Evolutionary conservation across 2,797 vertebrate species (phyloP).

Genomic region (Salarias fasciatus): DNA sequence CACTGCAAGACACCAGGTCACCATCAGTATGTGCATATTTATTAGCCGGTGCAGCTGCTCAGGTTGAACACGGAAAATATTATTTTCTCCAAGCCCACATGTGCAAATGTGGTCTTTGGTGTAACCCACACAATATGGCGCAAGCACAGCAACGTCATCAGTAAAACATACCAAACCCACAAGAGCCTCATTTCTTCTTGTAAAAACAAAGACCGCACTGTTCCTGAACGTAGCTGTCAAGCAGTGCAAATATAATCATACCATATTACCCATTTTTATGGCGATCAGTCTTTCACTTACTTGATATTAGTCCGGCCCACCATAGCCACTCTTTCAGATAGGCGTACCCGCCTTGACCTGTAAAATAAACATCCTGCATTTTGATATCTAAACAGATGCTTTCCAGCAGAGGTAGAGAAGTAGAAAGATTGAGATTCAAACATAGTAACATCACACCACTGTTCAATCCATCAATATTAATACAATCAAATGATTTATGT

Average conservation of each 20-base stretch:
- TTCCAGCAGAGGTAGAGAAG: too few species aligned
- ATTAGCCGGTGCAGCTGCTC: conserved; percentile 12
- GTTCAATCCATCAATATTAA: too few species aligned
- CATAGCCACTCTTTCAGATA: conserved; percentile 91
- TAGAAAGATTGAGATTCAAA: too few species aligned
- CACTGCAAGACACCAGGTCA: conserved; percentile 79
- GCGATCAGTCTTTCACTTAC: conserved; percentile 76
- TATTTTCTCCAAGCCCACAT: conserved; percentile 33
- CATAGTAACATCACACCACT: too few species aligned
- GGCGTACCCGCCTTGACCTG: conserved; percentile 88
- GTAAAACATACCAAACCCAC: conserved; percentile 65
- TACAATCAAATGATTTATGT: too few species aligned
- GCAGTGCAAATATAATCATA: conserved; percentile 3
- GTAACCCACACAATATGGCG: conserved; percentile 44
- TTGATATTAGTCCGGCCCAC: conserved; percentile 91
- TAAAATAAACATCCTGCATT: too few species aligned
- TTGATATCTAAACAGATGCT: too few species aligned
- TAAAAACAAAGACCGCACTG: conserved; percentile 68
- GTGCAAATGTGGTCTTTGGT: conserved; percentile 63
- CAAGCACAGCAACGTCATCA: conserved; percentile 30
- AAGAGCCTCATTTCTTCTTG: conserved; percentile 31
- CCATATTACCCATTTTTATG: background rate
- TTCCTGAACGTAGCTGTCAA: conserved; percentile 8
- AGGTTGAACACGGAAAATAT: conserved; percentile 21
- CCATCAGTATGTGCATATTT: conserved; percentile 14